Base-by-base conservation (phyloP, 2,113 vertebrate species). In the Bambusicola thoracicus region DNA sequence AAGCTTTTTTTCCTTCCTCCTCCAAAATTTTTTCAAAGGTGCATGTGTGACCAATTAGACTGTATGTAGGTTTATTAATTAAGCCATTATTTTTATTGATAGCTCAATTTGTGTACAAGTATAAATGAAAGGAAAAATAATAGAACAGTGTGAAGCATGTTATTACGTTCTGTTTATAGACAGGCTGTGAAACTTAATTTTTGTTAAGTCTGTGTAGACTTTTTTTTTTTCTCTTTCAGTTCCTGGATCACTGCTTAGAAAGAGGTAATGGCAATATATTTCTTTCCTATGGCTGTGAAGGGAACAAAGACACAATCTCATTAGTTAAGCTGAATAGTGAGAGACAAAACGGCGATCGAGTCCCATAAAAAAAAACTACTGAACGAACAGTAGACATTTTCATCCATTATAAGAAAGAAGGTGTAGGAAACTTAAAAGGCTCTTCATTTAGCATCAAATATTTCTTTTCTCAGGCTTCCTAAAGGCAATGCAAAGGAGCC, bases 21-120 rank as follows among this genome's bases (percentile, higher is more conserved):
- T 66, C 83, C 70, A 75, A 80, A 96, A 90, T 87, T 95, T 95
- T 96, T 89, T 94, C 63, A 92, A 95, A 92, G 93, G 90, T 92
- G 77, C 66, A 73, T 94, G 92, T 92, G 91, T 84, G 91, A 92
- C 74, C 95, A 96, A 94, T 95, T 90, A 85, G 85, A 56, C 36
- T 91, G 85, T 51, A 93, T 84, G 83, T 44, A 93, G 80, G 69
- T 95, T 91, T 94, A 95, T 95, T 94, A 96, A 94, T 90, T 84
- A 88, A 73, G 74, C n/a, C 77, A 90, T 95, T 92, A 90, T 93
- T 94, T 95, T 90, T 91, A 92, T 81, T 91, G 89, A 91, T 97
- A 95, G 91, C 79, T 93, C 76, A 86, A 88, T 96, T 91, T 95
- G 90, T 81, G 75, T 63, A 89, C 58, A 81, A 81, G 81, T 93